These are phyloP conservation scores for Euzetes globulus DNA, from an alignment of 2,888 invertebrate genomes.

Conservation along the genomic window DNA sequence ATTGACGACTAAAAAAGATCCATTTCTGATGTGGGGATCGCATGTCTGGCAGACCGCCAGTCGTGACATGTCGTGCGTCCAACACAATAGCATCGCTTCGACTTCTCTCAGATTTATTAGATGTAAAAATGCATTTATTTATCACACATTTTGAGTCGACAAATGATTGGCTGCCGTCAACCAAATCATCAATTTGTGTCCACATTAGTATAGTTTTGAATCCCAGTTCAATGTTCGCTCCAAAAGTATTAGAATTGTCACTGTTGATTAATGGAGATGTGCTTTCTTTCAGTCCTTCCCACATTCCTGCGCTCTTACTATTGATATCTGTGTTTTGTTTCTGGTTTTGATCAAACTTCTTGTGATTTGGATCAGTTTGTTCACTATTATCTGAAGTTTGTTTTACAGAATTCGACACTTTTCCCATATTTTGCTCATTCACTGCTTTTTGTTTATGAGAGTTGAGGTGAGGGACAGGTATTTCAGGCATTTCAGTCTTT, in stretches of 20 bases:
- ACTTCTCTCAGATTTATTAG: not conserved
- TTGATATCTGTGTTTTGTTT: not conserved
- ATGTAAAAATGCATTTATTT: constrained; percentile 1
- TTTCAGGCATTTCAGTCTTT: no score
- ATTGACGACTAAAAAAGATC: not conserved
- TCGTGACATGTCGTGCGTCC: not conserved
- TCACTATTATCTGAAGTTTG: not conserved
- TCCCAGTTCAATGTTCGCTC: not conserved
- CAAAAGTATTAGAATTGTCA: not conserved
- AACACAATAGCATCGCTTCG: constrained; percentile 4
- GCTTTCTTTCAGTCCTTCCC: not conserved
- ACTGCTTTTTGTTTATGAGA: no score
- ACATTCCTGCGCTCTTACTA: not conserved
- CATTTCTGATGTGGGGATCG: constrained; percentile 8
- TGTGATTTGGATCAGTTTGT: not conserved
- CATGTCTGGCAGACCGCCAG: not conserved
- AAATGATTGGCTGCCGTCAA: not conserved
- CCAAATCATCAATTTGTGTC: not conserved
- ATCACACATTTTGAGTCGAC: not conserved
- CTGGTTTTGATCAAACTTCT: not conserved
- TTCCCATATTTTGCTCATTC: no score
- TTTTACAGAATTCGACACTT: not conserved
- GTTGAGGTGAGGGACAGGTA: no score
- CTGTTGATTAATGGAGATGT: not conserved
- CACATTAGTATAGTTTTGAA: not conserved